Base-by-base conservation (phyloP, 2,888 invertebrate species). In the Tachina fera region DNA sequence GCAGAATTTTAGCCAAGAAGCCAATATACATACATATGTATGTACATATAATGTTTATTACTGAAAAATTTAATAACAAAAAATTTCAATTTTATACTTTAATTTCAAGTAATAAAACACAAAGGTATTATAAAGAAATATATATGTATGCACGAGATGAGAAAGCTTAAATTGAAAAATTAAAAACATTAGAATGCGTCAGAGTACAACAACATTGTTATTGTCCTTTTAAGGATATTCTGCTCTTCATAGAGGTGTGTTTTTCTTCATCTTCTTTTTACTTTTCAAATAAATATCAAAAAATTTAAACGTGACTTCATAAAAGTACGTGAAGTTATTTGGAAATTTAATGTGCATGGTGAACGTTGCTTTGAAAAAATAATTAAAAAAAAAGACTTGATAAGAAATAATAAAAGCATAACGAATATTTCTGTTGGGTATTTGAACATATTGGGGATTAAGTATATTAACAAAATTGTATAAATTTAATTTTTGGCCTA, bases 301-400 rank as follows among this genome's bases (percentile, higher is more conserved):
- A 81, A 78, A 68, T 63, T 49, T 45, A 56, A 56, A 85, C 81
- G 81, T 85, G 84, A 81, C 84, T 74, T 68, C 56, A 74, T 78
- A 63, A 67, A 77, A 74, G n/a, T 81, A 85, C 77, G 81, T 85
- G 77, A 56, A 63, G 41, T 31, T 60, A 65, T 60, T 83, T 84
- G 39, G 60, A 63, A 75, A 78, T 53, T 47, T 70, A 60, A 68
- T 49, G 31, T 6, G 31, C 6, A 31, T 31, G 31, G 31, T 31
- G 31, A 31, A 31, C 31, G 31, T 65, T 75, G 39, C 19, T 51
- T 56, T 56, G 11, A 56, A 19, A 10, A 16, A 16, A 51, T 2
- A 8, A n/a, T n/a, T 8, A 5, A 11, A 16, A 9, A 16, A 22
- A 19, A 61, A 4, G 10, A 16, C 43, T 16, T n/a, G 31, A 4